These are phyloP conservation scores for Xiphophorus maculatus DNA, from an alignment of 2,113 vertebrate species.

Conservation along the genomic window DNA sequence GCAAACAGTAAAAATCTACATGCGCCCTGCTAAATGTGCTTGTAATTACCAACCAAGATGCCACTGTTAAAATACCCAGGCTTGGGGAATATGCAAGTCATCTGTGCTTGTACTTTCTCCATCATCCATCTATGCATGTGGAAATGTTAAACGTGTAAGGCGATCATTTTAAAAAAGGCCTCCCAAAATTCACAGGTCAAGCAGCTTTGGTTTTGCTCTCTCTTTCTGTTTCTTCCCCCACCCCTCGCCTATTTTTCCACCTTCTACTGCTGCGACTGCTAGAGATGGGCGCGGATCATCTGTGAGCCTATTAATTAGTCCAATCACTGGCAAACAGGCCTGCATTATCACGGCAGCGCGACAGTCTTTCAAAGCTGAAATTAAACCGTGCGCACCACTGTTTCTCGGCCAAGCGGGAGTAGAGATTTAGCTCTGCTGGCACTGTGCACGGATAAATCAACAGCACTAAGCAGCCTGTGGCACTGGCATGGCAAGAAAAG, in stretches of 20 bases:
- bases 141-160: constrained; percentile 27
- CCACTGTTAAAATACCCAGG: constrained; percentile 41
- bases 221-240: constrained; percentile 1
- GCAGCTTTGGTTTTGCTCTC: constrained; percentile 35
- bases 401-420: constrained; percentile 63
- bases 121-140: constrained; percentile 1
- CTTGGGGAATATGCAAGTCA: constrained; percentile 30
- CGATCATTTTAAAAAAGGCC: constrained; percentile 25
- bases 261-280: constrained; percentile 45
- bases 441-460: constrained; percentile 71
- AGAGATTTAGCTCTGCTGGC: constrained; percentile 73
- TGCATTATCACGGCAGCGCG: constrained; percentile 61
- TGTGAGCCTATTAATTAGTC: constrained; percentile 75
- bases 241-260: background rate
- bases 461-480: constrained; percentile 65
- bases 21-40: constrained; percentile 48
- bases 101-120: constrained; percentile 3
- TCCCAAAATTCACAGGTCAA: constrained; percentile 48
- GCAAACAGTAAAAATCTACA: background rate
- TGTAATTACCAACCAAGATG: constrained; percentile 51
- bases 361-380: constrained; percentile 74
- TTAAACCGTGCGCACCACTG: constrained; percentile 73
- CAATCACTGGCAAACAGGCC: constrained; percentile 74
- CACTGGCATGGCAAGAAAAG: constrained; percentile 42
- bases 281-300: constrained; percentile 63